Conservation (phyloP, 2,888 invertebrate genomes). For the Zaprionus bogoriensis region DNA sequence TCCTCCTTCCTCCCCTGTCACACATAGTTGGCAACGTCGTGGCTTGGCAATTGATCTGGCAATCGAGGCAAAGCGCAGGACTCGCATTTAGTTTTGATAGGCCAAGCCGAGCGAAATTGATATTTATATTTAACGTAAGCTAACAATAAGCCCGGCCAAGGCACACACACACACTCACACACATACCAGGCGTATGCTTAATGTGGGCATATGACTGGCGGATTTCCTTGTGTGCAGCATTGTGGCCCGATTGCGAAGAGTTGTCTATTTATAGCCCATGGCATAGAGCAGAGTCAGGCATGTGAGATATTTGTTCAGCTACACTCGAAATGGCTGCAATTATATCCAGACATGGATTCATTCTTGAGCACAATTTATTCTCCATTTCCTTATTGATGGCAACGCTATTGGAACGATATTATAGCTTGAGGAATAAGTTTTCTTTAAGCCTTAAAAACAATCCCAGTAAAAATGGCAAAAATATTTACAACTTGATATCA, state of each 20-base stretch:
- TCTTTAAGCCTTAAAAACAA: too few relatives aligned
- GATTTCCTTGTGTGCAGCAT: constrained; percentile 65
- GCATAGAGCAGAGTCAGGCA: constrained; percentile 2
- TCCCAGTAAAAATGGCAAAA: too few relatives aligned
- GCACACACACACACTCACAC: constrained; percentile 3
- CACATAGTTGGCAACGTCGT: constrained; percentile 60
- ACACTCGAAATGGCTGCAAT: neutral
- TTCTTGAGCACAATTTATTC: neutral
- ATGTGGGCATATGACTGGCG: constrained; percentile 62
- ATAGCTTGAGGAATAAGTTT: too few relatives aligned
- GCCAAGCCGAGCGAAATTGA: constrained; percentile 62
- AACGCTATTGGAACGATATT: neutral
- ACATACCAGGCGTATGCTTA: constrained; percentile 59
- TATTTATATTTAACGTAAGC: constrained; percentile 75
- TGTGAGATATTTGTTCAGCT: neutral
- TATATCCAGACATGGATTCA: neutral
- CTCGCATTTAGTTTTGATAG: constrained; percentile 67
- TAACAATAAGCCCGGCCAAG: constrained; percentile 61
- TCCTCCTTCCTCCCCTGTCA: neutral
- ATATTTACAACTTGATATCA: too few relatives aligned
- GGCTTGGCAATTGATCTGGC: constrained; percentile 74
- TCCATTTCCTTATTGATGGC: neutral
- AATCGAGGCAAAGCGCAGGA: constrained; percentile 56
- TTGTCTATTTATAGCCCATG: constrained; percentile 22
- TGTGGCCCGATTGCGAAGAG: constrained; percentile 23